Conservation (phyloP, 1,140 invertebrate genomes). For the Listronotus oregonensis region DNA sequence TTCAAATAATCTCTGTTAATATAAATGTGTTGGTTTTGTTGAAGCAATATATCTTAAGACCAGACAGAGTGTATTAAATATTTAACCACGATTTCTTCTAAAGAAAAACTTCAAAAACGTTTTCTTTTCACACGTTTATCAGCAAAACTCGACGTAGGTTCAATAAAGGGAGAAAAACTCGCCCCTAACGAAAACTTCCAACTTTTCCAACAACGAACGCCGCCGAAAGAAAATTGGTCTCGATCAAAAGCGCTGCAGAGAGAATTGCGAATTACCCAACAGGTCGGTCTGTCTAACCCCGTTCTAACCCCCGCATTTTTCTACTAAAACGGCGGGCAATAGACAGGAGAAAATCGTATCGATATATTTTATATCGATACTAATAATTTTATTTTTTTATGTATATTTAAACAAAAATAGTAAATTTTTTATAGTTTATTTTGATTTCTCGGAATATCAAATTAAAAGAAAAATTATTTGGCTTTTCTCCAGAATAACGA, state of each 20-base stretch:
- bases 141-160: constrained; percentile 9
- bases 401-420: too few species aligned
- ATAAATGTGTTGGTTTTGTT: too few species aligned
- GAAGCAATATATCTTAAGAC: too few species aligned
- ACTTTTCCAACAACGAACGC: constrained; percentile 22
- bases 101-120: constrained; percentile 21
- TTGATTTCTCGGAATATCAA: too few species aligned
- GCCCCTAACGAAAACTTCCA: constrained; percentile 21
- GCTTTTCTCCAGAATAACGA: too few species aligned
- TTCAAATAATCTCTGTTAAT: too few species aligned
- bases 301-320: constrained; percentile 29
- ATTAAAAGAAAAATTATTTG: too few species aligned
- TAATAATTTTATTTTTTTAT: too few species aligned
- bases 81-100: background rate
- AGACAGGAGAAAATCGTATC: constrained; percentile 8
- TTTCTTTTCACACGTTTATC: constrained; percentile 35
- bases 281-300: constrained; percentile 35
- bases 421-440: too few species aligned
- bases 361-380: background rate
- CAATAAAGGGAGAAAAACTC: constrained; percentile 31
- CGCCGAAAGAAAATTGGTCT: constrained; percentile 35
- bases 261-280: constrained; percentile 39
- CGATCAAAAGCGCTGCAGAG: constrained; percentile 38
- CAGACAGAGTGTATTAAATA: too few species aligned
- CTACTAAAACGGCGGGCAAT: constrained; percentile 4